Percentiles rank a stretch among this genome's conserved stretches.
Evolutionary conservation across 2,113 vertebrate species (phyloP).

Genomic region (Elephantulus edwardii): DNA sequence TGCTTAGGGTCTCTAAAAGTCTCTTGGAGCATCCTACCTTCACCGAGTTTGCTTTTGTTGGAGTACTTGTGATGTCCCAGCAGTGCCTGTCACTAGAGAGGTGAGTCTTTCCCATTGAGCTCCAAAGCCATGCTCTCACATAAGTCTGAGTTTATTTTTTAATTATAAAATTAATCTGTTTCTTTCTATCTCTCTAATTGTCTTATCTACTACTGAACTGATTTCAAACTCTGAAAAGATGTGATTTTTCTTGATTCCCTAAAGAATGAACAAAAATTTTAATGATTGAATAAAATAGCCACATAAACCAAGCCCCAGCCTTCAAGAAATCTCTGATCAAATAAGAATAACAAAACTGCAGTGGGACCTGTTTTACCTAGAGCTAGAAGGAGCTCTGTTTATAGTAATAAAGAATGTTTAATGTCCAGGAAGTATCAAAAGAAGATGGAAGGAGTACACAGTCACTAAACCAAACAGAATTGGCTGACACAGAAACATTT

Average conservation of each 20-base stretch:
- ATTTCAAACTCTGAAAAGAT: background rate
- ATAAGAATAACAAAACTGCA: background rate
- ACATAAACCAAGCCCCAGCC: background rate
- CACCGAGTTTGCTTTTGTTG: background rate
- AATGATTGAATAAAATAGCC: slow-evolving; percentile 41
- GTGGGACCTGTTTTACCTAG: background rate
- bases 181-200: background rate
- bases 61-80: background rate
- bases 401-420: background rate
- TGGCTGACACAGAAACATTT: too few species aligned
- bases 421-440: too few species aligned
- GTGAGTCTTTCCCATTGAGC: background rate
- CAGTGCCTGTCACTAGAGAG: too few species aligned
- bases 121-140: background rate
- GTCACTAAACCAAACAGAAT: too few species aligned
- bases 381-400: background rate
- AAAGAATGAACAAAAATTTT: background rate
- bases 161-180: background rate
- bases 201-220: background rate
- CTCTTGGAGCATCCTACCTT: background rate
- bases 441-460: too few species aligned
- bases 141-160: background rate
- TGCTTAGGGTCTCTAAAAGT: background rate
- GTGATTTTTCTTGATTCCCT: background rate
- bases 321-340: background rate